Base-by-base conservation (phyloP, 92 coral and sea anemone genomes). In the Actinernus sp. region DNA sequence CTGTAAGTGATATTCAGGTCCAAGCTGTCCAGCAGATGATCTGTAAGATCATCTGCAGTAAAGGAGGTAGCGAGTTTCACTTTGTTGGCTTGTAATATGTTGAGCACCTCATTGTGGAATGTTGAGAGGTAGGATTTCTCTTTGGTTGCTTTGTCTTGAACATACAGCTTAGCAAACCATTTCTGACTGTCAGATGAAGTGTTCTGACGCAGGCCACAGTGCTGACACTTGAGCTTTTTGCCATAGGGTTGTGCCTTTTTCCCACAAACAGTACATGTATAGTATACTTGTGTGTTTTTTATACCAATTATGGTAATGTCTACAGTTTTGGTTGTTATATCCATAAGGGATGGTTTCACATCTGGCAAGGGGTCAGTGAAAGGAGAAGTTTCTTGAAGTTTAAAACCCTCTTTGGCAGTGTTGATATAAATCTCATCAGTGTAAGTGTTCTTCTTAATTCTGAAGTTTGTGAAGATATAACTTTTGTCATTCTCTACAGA, bases 81-180 rank as follows among this genome's bases (percentile, higher is more conserved):
- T 20, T 53, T 53, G 36, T 53, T 53, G 59, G 59, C 59, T 53
- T 53, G 59, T 23, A 53, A 53, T 22, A 53, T 53, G 59, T 23
- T 53, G 13, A 53, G 13, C 59, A 53, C 59, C 32, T 53, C 36
- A 53, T 53, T 25, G 59, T 24, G 59, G 27, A 53, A 53, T 53
- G 36, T 23, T 24, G 59, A 25, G 59, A 53, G 61, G 38, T 68
- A 20, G 25, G 30, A 45, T 33, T 73, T 51, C 23, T 73, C 60
- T n/a, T 63, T 37, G n/a, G 71, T 73, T 36, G 39, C 47, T 26
- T 30, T 55, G 55, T 71, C 64, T 40, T 71, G 49, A 34, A 65
- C 73, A 54, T 50, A 80, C 29, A 80, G 38, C 67, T 55, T 54
- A 22, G 65, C 81, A 79, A 21, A 79, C 86, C 79, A 70, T 36